These are phyloP conservation scores for Hypomecis atomaria DNA, from an alignment of 2,888 invertebrate genomes.

Conservation along the genomic window DNA sequence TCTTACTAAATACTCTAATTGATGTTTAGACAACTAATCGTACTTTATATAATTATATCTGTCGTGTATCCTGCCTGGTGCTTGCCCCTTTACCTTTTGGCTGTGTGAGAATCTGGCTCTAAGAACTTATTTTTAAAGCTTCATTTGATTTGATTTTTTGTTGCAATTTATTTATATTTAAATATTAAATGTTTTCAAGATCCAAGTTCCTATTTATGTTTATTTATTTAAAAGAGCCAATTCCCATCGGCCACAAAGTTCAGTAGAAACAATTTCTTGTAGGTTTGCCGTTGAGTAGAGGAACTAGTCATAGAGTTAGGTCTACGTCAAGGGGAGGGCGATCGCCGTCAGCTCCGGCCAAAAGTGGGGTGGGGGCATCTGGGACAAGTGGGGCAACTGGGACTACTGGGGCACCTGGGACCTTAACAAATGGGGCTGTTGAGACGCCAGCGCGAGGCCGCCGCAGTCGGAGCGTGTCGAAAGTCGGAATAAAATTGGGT, in stretches of 20 bases:
- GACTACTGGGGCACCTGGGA: constrained; percentile 46
- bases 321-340: constrained; percentile 79
- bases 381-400: constrained; percentile 46
- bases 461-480: constrained; percentile 79
- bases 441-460: constrained; percentile 68
- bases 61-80: constrained; percentile 74
- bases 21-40: constrained; percentile 37
- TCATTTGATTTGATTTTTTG: background rate
- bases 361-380: constrained; percentile 56
- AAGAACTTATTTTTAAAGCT: constrained; percentile 7
- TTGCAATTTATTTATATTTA: background rate
- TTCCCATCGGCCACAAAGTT: constrained; percentile 62
- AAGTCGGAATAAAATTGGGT: constrained; percentile 85
- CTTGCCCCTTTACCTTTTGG: constrained; percentile 61
- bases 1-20: constrained; percentile 5
- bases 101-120: constrained; percentile 63
- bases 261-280: constrained; percentile 76
- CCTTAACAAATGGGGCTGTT: constrained; percentile 50
- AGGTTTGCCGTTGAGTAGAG: constrained; percentile 87
- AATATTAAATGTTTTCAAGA: background rate
- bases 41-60: constrained; percentile 38
- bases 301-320: constrained; percentile 85
- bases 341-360: constrained; percentile 77
- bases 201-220: background rate
- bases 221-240: constrained; percentile 51